Evolutionary conservation across 37 sponge, comb jelly and placozoan species (phyloP).

Genomic region (Cladorhizidae sp.): DNA sequence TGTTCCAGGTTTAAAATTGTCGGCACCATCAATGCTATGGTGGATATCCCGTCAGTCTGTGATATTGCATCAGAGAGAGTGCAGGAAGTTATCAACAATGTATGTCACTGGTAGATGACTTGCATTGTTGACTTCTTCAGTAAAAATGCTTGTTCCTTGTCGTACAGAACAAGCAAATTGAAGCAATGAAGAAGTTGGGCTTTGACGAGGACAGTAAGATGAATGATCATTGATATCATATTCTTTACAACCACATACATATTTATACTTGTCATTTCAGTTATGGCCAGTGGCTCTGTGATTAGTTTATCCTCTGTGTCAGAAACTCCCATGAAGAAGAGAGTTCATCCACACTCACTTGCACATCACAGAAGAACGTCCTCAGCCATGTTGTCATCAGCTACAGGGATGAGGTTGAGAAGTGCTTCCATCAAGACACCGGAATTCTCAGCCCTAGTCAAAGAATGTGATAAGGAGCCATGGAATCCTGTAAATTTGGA

Average conservation of each 20-base stretch:
- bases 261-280: too few relatives aligned
- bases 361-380: constrained; percentile 2
- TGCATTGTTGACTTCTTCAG: neutral
- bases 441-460: neutral
- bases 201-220: constrained; percentile 13
- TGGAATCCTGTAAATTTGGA: neutral
- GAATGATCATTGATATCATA: too few relatives aligned
- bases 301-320: neutral
- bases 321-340: neutral
- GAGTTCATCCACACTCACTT: neutral
- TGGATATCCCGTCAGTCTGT: constrained; percentile 12
- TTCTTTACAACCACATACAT: too few relatives aligned
- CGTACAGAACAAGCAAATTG: constrained; percentile 45
- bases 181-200: constrained; percentile 36
- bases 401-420: neutral
- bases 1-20: constrained; percentile 75
- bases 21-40: constrained; percentile 48
- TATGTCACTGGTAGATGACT: neutral
- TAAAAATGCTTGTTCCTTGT: neutral
- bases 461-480: neutral
- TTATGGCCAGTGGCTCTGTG: too few relatives aligned
- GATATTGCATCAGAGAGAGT: neutral
- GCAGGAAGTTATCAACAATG: constrained; percentile 37
- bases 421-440: neutral
- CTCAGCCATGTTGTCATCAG: constrained; percentile 12